Evolutionary conservation across 2,888 invertebrate genomes (phyloP).

Genomic region (Stenoptilia bipunctidactyla): DNA sequence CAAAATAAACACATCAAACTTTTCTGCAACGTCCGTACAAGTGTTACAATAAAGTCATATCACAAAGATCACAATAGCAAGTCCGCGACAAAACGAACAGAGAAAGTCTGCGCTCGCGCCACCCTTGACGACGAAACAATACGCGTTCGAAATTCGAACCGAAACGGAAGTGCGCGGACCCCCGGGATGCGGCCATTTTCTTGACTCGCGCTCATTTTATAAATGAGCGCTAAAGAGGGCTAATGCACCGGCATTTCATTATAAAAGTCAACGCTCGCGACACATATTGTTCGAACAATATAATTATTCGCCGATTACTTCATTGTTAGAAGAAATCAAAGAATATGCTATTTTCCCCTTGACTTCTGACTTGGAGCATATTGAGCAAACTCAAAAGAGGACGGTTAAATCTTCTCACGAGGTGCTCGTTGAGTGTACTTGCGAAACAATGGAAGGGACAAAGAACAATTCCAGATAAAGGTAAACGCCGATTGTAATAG

Average conservation of each 20-base stretch:
- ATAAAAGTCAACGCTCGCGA: constrained; percentile 54
- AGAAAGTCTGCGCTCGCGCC: constrained; percentile 21
- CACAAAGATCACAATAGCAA: neutral
- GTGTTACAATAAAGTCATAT: neutral
- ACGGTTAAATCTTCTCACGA: constrained; percentile 70
- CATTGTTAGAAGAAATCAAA: constrained; percentile 62
- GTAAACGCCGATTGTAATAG: too few species aligned
- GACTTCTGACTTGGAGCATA: constrained; percentile 59
- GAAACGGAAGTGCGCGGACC: constrained; percentile 63
- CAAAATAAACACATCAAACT: too few species aligned
- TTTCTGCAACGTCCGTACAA: too few species aligned
- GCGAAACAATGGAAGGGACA: neutral
- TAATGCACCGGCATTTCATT: constrained; percentile 47
- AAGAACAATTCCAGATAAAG: too few species aligned
- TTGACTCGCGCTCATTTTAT: constrained; percentile 46
- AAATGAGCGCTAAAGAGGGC: constrained; percentile 38
- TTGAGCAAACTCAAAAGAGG: constrained; percentile 48
- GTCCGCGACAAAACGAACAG: constrained; percentile 3
- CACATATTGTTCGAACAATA: constrained; percentile 53
- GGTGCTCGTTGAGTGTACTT: constrained; percentile 19
- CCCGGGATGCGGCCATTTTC: constrained; percentile 60
- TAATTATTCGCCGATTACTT: constrained; percentile 58
- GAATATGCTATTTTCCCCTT: constrained; percentile 63
- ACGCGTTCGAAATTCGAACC: constrained; percentile 45
- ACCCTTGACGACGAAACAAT: constrained; percentile 54